These are phyloP conservation scores for Hydriomena furcata DNA, from an alignment of 2,888 invertebrate genomes.

Conservation along the genomic window DNA sequence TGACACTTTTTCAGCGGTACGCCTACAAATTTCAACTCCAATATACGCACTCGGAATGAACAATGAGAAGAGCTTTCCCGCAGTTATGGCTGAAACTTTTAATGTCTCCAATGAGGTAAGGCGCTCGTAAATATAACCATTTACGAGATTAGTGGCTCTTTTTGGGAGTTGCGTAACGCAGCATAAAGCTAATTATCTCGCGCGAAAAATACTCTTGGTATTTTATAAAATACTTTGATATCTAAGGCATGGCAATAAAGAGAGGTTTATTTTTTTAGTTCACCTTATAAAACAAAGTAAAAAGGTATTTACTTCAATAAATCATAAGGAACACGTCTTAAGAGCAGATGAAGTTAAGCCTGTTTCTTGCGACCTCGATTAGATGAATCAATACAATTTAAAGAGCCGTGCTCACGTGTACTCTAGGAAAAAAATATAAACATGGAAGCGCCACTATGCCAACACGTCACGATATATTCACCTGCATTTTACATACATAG, in stretches of 20 bases:
- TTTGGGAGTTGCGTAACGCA: conserved; percentile 62
- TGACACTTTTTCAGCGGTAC: conserved; percentile 79
- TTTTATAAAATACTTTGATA: conserved; percentile 34
- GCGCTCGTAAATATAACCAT: conserved; percentile 71
- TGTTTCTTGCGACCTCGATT: no score
- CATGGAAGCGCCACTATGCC: conserved; percentile 65
- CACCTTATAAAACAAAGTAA: conserved; percentile 53
- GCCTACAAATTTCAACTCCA: conserved; percentile 80
- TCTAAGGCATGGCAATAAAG: conserved; percentile 29
- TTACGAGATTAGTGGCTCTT: conserved; percentile 71
- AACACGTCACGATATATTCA: conserved; percentile 73
- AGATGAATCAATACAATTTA: conserved; percentile 52
- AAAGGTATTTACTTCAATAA: no score
- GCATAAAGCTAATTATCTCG: conserved; percentile 55
- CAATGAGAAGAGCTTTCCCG: conserved; percentile 75
- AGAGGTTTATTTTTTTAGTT: conserved; percentile 49
- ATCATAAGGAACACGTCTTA: no score
- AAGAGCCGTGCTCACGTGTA: conserved; percentile 56
- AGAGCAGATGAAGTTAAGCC: no score
- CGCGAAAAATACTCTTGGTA: conserved; percentile 35
- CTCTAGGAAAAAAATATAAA: conserved; percentile 58
- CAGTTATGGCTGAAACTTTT: conserved; percentile 77
- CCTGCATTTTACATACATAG: conserved; percentile 71
- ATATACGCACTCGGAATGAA: conserved; percentile 80
- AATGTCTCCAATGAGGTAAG: conserved; percentile 79